These are phyloP conservation scores for Sarcophaga subvicina DNA, from an alignment of 2,888 invertebrate species.

Conservation along the genomic window DNA sequence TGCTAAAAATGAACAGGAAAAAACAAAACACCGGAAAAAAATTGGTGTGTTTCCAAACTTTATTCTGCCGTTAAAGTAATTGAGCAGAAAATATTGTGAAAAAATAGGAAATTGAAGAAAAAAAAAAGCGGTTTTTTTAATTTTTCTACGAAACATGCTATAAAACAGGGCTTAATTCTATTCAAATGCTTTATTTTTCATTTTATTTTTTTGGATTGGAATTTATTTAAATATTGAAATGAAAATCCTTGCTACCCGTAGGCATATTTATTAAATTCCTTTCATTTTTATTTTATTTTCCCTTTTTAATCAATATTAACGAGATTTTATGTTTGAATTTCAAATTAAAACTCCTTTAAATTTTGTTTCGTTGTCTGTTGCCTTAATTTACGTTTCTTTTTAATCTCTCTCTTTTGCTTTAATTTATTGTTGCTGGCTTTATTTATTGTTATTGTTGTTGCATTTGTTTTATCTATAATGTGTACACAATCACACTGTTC, in stretches of 20 bases:
- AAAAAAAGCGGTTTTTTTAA: not conserved
- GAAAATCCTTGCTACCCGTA: too few relatives aligned
- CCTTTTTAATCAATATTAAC: not conserved
- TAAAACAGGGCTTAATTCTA: not conserved
- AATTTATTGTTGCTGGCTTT: not conserved
- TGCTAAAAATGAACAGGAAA: not conserved
- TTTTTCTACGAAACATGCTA: too few relatives aligned
- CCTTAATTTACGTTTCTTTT: not conserved
- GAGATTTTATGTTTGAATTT: too few relatives aligned
- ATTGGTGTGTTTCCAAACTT: slow-evolving; percentile 39
- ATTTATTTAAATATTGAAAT: not conserved
- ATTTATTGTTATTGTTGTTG: not conserved
- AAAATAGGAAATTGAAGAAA: not conserved
- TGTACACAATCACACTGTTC: not conserved
- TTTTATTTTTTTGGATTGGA: not conserved
- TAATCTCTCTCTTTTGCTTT: not conserved
- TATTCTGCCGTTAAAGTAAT: slow-evolving; percentile 49
- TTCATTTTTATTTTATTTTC: not conserved
- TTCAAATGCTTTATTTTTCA: not conserved
- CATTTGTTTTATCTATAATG: not conserved
- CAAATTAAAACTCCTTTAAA: not conserved
- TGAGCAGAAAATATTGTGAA: slow-evolving; percentile 56
- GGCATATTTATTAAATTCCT: not conserved
- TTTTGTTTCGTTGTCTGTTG: not conserved
- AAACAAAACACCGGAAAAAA: not conserved